These are phyloP conservation scores for Trichogramma evanescens DNA, from an alignment of 2,888 invertebrate genomes.

Conservation along the genomic window DNA sequence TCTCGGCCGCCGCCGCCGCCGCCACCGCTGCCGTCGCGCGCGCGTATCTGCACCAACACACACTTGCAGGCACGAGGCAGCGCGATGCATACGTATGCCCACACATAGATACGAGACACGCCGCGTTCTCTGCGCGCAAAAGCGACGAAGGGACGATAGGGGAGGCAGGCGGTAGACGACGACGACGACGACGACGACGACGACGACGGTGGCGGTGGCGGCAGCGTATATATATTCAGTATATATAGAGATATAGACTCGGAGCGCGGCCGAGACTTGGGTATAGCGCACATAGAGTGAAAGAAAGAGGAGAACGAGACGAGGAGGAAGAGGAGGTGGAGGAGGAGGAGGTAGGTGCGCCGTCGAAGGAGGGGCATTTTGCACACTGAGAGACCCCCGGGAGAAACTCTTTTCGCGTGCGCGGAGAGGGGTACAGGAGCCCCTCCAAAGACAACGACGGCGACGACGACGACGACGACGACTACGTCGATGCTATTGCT, in stretches of 20 bases:
- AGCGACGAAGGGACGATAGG: conserved; percentile 17
- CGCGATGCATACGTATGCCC: background rate
- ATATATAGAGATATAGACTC: background rate
- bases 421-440: conserved; percentile 17
- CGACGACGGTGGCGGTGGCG: no score
- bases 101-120: no score
- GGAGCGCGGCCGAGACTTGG: conserved; percentile 18
- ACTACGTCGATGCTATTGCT: conserved; percentile 17
- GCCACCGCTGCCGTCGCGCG: background rate
- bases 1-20: conserved; percentile 10
- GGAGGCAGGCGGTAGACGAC: conserved; percentile 10
- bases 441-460: conserved; percentile 32
- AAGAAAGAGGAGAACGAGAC: conserved; percentile 13
- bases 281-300: background rate
- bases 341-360: conserved; percentile 33
- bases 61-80: conserved; percentile 5
- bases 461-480: conserved; percentile 7
- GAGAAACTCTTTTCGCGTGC: conserved; percentile 44
- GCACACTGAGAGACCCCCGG: conserved; percentile 25
- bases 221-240: no score
- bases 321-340: conserved; percentile 31
- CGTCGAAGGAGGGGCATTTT: background rate
- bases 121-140: conserved; percentile 2
- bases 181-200: conserved; percentile 15
- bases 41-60: background rate